A percentile compares a stretch with the other conserved stretches of the same genome.
Conservation (phyloP, 2,888 invertebrate genomes). For the Apamea sordens region DNA sequence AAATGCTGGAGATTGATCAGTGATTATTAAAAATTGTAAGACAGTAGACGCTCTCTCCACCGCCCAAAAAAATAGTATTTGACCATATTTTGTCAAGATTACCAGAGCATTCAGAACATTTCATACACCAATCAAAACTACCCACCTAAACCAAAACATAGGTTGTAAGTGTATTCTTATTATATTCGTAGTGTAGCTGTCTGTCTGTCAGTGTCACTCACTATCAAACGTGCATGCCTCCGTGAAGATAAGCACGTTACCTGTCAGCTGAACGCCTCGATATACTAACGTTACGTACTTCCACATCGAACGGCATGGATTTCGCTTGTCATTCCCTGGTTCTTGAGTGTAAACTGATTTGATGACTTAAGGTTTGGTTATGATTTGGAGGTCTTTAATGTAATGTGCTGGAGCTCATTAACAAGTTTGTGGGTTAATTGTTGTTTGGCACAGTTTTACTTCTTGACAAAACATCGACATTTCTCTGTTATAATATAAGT, state of each 20-base stretch:
- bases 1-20: not conserved
- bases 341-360: slow-evolving; percentile 45
- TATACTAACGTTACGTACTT: slow-evolving; percentile 46
- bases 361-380: slow-evolving; percentile 3
- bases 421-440: not conserved
- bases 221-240: slow-evolving; percentile 55
- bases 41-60: not conserved
- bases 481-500: not conserved
- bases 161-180: slow-evolving; percentile 10
- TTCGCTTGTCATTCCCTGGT: slow-evolving; percentile 52
- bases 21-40: not conserved
- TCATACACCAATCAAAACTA: not conserved
- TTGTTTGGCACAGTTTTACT: not conserved
- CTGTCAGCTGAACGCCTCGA: slow-evolving; percentile 64
- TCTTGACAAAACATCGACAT: not conserved
- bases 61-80: not conserved
- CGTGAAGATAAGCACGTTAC: slow-evolving; percentile 69
- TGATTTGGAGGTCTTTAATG: not conserved
- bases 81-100: not conserved
- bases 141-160: not conserved
- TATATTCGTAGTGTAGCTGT: slow-evolving; percentile 44
- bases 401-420: not conserved
- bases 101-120: not conserved
- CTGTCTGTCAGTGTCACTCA: slow-evolving; percentile 57
- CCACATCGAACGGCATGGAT: slow-evolving; percentile 45